A percentile compares a stretch with the other conserved stretches of the same genome.
Evolutionary conservation across 2,113 vertebrate species (phyloP).

Genomic region (Proterorhinus semilunaris): DNA sequence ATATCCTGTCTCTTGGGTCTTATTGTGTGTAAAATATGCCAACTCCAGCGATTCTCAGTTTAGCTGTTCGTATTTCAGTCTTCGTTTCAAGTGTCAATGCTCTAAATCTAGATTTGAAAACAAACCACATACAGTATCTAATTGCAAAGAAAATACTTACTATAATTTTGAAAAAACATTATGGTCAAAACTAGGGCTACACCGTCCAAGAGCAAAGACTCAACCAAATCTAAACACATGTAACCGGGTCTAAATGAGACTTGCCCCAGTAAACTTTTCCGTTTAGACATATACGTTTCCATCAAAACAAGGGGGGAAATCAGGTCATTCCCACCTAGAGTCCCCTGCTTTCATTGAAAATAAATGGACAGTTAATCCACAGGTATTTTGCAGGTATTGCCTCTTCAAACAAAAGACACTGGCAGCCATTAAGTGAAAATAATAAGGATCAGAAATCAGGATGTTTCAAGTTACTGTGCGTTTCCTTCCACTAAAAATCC

Average conservation of each 20-base stretch:
- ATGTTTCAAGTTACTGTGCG: slow-evolving; percentile 50
- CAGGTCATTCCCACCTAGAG: background rate
- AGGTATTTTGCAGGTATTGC: background rate
- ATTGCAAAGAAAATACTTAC: no score
- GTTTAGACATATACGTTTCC: background rate
- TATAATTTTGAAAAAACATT: no score
- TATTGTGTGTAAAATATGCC: no score
- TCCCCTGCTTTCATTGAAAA: background rate
- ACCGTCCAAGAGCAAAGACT: background rate
- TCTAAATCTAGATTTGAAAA: no score
- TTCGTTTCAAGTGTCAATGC: no score
- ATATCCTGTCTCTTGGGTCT: no score
- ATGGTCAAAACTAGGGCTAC: no score
- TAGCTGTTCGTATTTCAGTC: no score
- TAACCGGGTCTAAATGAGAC: background rate
- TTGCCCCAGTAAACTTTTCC: background rate
- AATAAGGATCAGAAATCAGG: slow-evolving; percentile 28
- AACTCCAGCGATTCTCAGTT: no score
- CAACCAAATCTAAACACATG: background rate
- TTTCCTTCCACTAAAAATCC: slow-evolving; percentile 49
- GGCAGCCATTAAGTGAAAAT: slow-evolving; percentile 6
- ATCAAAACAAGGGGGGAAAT: background rate
- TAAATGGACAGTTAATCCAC: background rate
- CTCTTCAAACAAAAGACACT: background rate
- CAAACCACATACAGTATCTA: no score